These are phyloP conservation scores for Lucifuga dentata DNA, from an alignment of 2,113 vertebrate species.

Conservation along the genomic window DNA sequence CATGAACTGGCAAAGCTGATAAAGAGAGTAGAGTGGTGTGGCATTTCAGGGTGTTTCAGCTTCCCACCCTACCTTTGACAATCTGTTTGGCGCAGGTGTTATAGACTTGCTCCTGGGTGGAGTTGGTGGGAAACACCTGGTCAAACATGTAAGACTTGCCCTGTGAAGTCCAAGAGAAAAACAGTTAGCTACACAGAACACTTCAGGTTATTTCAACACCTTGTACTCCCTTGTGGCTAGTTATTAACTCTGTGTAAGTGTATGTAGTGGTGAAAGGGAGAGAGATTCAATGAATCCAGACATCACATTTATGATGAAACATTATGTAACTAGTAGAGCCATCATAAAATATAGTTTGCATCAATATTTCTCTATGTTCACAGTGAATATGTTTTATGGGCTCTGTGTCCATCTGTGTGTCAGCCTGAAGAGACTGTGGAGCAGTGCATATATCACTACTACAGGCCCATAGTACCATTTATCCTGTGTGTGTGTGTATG, in stretches of 20 bases:
- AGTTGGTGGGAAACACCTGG: conserved; percentile 91
- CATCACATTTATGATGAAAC: conserved; percentile 40
- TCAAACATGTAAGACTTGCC: conserved; percentile 91
- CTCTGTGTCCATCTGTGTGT: conserved; percentile 31
- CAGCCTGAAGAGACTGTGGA: conserved; percentile 9
- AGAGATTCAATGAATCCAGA: not conserved
- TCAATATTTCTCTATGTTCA: conserved; percentile 28
- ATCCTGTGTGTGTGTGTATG: not conserved
- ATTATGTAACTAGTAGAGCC: conserved; percentile 44
- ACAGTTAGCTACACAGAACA: conserved; percentile 16
- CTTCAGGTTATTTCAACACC: conserved; percentile 39
- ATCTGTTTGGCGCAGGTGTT: conserved; percentile 94
- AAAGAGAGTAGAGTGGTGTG: not conserved
- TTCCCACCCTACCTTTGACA: conserved; percentile 87
- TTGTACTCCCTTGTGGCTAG: conserved; percentile 21
- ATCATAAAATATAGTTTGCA: conserved; percentile 32
- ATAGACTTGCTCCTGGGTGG: conserved; percentile 95
- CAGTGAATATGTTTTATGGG: conserved; percentile 35
- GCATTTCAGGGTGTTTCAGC: not conserved
- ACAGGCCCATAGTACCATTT: conserved; percentile 25
- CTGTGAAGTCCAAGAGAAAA: conserved; percentile 75
- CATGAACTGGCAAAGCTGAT: conserved; percentile 4
- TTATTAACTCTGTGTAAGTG: conserved; percentile 11
- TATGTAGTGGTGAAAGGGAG: not conserved
- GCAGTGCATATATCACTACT: conserved; percentile 29